Evolutionary conservation across 2,797 vertebrate genomes (phyloP).

Genomic region (Fistularia commersonii): DNA sequence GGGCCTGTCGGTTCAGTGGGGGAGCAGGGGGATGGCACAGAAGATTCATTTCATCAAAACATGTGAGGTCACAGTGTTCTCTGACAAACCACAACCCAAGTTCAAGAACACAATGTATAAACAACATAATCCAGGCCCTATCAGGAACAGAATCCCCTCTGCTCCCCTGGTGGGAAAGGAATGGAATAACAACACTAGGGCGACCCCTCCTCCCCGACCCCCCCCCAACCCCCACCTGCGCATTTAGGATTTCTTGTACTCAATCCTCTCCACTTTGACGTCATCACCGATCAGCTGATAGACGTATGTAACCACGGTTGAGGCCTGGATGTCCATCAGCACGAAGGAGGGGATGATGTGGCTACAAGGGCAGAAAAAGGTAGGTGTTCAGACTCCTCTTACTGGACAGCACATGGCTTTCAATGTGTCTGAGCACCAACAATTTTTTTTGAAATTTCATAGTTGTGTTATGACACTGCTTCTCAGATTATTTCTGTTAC

Average conservation of each 20-base stretch:
- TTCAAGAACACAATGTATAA: conserved; percentile 54
- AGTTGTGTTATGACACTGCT: too few species aligned
- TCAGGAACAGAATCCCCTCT: conserved; percentile 37
- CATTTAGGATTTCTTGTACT: conserved; percentile 95
- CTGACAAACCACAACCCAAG: conserved; percentile 49
- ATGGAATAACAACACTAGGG: conserved; percentile 58
- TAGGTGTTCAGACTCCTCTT: not conserved
- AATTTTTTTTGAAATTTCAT: too few species aligned
- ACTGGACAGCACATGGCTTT: too few species aligned
- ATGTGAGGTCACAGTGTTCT: conserved; percentile 59
- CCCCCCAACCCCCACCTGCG: not conserved
- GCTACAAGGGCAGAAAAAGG: conserved; percentile 64
- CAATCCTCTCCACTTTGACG: conserved; percentile 98
- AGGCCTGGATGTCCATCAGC: conserved; percentile 99
- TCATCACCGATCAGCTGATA: conserved; percentile 98
- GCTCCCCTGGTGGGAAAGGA: conserved; percentile 66
- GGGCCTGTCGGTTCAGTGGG: conserved; percentile 6
- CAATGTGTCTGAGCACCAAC: too few species aligned
- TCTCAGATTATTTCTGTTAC: too few species aligned
- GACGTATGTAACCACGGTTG: conserved; percentile 98
- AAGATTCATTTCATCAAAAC: conserved; percentile 55
- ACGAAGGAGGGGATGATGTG: conserved; percentile 99
- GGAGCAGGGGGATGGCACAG: conserved; percentile 61
- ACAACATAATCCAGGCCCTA: conserved; percentile 65
- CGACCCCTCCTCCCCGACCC: conserved; percentile 18